Evolutionary conservation across 2,113 vertebrate species (phyloP), one percentile per base, ranked within the genome.

Genomic region (Cacatua alba): DNA sequence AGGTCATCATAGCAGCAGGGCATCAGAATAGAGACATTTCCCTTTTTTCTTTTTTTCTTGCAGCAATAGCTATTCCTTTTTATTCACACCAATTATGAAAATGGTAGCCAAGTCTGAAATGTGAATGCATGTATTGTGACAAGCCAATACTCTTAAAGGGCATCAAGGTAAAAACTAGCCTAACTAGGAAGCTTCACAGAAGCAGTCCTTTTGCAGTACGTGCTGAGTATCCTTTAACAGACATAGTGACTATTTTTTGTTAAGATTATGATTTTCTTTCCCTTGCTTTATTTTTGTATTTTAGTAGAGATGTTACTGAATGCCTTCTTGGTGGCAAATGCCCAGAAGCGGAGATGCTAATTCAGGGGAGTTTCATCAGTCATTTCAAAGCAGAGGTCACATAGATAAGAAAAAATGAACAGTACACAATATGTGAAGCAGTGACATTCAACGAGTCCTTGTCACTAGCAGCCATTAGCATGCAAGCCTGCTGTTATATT

Each of bases 371-470:
- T 96, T 93, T 88, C 95, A 95, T 93, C 95, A 96, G 90, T 98
- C 96, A 97, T 95, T 82, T 96, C 96, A 94, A 96, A 96, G 75
- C 86, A 95, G 97, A 98, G 95, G 92, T 97, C 96, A 97, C 86
- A 62, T 3, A 97, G 95, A 96, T 97, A 97, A 98, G 97, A 96
- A 97, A 97, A 95, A 97, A 95, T 88, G 95, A 96, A 60, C 95
- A 96, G 69, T 76, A 64, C 67, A 67, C 94, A 78, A 81, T 96
- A 88, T 92, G 81, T 85, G 93, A 92, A 94, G 88, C 90, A 64
- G 95, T 98, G 97, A 97, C 97, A 97, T 98, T 97, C 94, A 96
- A 4, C 78, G 96, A 97, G 97, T 98, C 96, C 97, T 98, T 98
- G 98, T 98, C 97, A 94, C 91, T 35, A 69, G 76, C 88, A 88